Conservation (phyloP, 23 tunicate species). For the Botrylloides violaceus region DNA sequence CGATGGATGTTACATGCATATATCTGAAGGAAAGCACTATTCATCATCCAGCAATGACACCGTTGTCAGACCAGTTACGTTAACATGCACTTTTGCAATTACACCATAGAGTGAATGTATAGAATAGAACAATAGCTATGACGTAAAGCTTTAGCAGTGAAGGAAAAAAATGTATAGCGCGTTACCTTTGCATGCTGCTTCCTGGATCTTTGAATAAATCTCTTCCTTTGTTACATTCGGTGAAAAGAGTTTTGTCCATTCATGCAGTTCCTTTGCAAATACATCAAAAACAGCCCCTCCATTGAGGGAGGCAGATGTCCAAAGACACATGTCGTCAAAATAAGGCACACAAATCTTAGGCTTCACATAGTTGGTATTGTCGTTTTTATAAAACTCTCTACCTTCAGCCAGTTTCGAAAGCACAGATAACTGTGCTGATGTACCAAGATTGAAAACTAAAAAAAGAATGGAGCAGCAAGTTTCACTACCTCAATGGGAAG, state of each 20-base stretch:
- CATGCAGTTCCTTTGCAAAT: constrained; percentile 35
- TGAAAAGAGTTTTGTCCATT: constrained; percentile 61
- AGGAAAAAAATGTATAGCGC: too few relatives aligned
- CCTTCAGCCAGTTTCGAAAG: not conserved
- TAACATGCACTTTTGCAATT: too few relatives aligned
- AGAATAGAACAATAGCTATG: too few relatives aligned
- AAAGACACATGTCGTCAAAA: constrained; percentile 28
- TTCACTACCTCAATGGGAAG: too few relatives aligned
- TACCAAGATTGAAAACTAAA: constrained; percentile 63
- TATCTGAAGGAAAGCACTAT: too few relatives aligned
- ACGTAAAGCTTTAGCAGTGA: too few relatives aligned
- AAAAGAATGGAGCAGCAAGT: too few relatives aligned
- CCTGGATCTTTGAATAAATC: constrained; percentile 31
- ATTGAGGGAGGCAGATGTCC: constrained; percentile 75
- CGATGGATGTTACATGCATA: too few relatives aligned
- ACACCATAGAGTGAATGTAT: too few relatives aligned
- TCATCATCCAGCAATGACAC: too few relatives aligned
- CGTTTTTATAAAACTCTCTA: not conserved
- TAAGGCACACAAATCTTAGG: constrained; percentile 50
- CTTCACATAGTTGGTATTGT: not conserved
- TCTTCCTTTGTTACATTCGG: constrained; percentile 51
- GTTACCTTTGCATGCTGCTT: too few relatives aligned
- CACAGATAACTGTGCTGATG: constrained; percentile 79
- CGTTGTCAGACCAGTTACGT: too few relatives aligned
- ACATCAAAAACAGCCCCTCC: constrained; percentile 75